Evolutionary conservation across 2,888 invertebrate species (phyloP).

Genomic region (Drosophila greeni): DNA sequence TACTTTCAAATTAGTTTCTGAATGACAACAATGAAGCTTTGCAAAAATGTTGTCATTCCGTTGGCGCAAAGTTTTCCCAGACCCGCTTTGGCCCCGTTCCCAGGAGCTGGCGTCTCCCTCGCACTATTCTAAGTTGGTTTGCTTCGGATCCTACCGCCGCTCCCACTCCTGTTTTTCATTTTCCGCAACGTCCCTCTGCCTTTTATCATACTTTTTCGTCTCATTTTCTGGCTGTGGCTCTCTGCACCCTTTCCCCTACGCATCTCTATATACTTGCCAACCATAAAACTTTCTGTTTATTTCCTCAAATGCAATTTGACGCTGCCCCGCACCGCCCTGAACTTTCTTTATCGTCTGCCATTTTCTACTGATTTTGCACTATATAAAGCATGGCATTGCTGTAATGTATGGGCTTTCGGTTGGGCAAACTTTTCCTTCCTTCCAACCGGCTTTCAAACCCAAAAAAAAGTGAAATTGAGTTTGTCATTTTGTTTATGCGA

Average conservation of each 20-base stretch:
- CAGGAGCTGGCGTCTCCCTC: slow-evolving; percentile 17
- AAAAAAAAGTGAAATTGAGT: slow-evolving; percentile 70
- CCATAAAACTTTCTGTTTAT: slow-evolving; percentile 70
- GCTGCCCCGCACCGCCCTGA: slow-evolving; percentile 47
- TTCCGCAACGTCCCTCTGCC: slow-evolving; percentile 47
- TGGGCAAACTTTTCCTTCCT: slow-evolving; percentile 45
- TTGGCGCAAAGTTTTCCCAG: slow-evolving; percentile 66
- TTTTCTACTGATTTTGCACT: slow-evolving; percentile 71
- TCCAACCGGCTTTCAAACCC: slow-evolving; percentile 16
- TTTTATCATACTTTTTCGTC: slow-evolving; percentile 55
- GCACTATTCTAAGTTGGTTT: slow-evolving; percentile 67
- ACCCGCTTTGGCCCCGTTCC: slow-evolving; percentile 15
- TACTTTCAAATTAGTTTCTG: slow-evolving; percentile 76
- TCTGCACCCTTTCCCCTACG: slow-evolving; percentile 8
- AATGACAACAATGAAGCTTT: slow-evolving; percentile 73
- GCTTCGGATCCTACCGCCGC: slow-evolving; percentile 24
- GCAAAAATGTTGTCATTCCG: slow-evolving; percentile 76
- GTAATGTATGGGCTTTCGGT: slow-evolving; percentile 62
- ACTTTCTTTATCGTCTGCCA: slow-evolving; percentile 68
- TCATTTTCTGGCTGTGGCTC: slow-evolving; percentile 23
- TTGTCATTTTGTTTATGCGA: slow-evolving; percentile 55
- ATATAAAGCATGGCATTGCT: slow-evolving; percentile 68
- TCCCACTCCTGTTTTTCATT: slow-evolving; percentile 54
- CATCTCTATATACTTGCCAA: slow-evolving; percentile 43
- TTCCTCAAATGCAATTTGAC: slow-evolving; percentile 71